phyloP scores from a whole-genome alignment of 2,888 invertebrate genomes.

The Nebria brevicollis region DNA sequence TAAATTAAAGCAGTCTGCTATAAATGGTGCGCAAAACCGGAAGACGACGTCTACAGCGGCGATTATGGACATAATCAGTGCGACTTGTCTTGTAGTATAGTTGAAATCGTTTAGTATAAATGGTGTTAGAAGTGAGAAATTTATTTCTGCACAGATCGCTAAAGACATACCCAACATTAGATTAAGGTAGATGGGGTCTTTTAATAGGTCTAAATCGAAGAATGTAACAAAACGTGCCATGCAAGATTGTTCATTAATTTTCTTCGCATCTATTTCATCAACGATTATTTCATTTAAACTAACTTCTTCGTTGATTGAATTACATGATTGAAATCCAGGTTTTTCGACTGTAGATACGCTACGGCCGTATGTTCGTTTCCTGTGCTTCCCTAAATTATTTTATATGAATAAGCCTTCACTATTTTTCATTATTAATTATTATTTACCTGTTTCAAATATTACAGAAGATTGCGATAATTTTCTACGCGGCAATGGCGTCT shows the following conservation, averaged over 20 bases:
- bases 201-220: slow-evolving; percentile 74
- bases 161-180: slow-evolving; percentile 75
- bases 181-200: slow-evolving; percentile 74
- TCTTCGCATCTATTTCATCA: slow-evolving; percentile 6
- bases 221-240: slow-evolving; percentile 59
- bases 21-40: slow-evolving; percentile 72
- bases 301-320: slow-evolving; percentile 49
- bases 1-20: slow-evolving; percentile 72
- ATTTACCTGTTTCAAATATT: slow-evolving; percentile 28
- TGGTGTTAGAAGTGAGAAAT: slow-evolving; percentile 74
- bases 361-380: slow-evolving; percentile 28
- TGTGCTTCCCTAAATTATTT: slow-evolving; percentile 27
- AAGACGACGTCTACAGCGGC: slow-evolving; percentile 68
- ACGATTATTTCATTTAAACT: slow-evolving; percentile 49
- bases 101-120: slow-evolving; percentile 74
- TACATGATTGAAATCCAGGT: background rate
- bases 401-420: background rate
- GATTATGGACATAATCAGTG: slow-evolving; percentile 71
- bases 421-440: background rate
- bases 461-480: slow-evolving; percentile 29
- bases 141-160: slow-evolving; percentile 75
- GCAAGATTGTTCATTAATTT: slow-evolving; percentile 18
- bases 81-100: slow-evolving; percentile 69
- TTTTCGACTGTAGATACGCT: slow-evolving; percentile 21
- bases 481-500: slow-evolving; percentile 60